Evolutionary conservation across 2,888 invertebrate species (phyloP).

Genomic region (Pelosia muscerda): DNA sequence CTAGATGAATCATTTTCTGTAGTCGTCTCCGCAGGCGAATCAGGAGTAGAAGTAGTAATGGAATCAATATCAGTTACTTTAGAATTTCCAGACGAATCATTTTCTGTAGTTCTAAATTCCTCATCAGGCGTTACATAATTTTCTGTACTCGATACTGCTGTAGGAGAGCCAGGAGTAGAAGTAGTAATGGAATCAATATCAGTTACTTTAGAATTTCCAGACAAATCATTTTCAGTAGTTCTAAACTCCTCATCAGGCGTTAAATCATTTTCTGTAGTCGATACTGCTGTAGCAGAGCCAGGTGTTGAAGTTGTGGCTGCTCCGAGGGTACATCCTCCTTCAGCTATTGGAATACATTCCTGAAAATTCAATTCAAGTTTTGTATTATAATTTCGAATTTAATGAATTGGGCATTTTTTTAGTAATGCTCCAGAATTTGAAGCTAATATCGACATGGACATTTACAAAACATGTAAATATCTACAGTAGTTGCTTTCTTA

Average conservation of each 20-base stretch:
- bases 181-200: not conserved
- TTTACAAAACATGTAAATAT: constrained; percentile 29
- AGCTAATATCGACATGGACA: not conserved
- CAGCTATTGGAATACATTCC: constrained; percentile 32
- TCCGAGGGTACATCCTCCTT: constrained; percentile 38
- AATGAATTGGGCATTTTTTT: too few relatives aligned
- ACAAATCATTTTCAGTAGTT: not conserved
- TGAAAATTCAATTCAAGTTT: constrained; percentile 3
- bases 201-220: not conserved
- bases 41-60: too few relatives aligned
- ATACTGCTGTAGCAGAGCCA: not conserved
- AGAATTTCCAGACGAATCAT: too few relatives aligned
- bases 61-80: too few relatives aligned
- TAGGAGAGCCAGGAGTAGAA: too few relatives aligned
- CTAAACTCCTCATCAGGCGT: not conserved
- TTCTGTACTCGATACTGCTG: too few relatives aligned
- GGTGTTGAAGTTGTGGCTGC: not conserved
- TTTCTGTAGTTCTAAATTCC: too few relatives aligned
- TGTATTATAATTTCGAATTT: too few relatives aligned
- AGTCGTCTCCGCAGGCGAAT: too few relatives aligned
- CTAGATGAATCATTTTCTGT: not conserved
- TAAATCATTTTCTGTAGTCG: not conserved
- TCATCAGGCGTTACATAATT: too few relatives aligned
- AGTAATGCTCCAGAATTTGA: not conserved
- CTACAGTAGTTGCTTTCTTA: constrained; percentile 14